Conservation (phyloP, 2,797 vertebrate species). For the Lateolabrax maculatus region DNA sequence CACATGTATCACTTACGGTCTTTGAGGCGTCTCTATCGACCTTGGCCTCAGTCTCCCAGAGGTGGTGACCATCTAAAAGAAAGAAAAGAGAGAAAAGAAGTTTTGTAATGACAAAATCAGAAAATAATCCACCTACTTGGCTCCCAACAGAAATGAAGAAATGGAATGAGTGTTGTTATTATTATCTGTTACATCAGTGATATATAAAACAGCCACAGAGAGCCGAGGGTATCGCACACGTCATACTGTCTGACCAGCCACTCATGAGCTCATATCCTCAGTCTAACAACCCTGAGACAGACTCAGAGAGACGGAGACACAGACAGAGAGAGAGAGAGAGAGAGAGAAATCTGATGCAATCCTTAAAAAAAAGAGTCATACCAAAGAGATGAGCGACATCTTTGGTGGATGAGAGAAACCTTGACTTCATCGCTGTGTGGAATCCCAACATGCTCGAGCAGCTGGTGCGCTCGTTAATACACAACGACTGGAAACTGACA, state of each 20-base stretch:
- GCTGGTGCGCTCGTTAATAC: conserved; percentile 75
- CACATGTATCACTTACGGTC: conserved; percentile 88
- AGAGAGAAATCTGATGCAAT: conserved; percentile 76
- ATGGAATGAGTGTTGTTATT: conserved; percentile 49
- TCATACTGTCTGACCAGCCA: conserved; percentile 63
- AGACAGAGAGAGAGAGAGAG: conserved; percentile 15
- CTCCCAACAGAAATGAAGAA: conserved; percentile 43
- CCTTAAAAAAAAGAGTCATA: conserved; percentile 64
- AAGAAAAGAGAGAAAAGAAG: not conserved
- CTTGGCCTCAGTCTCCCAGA: conserved; percentile 98
- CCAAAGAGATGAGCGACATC: conserved; percentile 74
- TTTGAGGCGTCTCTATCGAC: conserved; percentile 93
- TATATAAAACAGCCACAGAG: conserved; percentile 54
- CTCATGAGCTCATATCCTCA: conserved; percentile 74
- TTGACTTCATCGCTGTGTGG: conserved; percentile 73
- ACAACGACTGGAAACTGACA: conserved; percentile 65
- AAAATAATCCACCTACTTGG: conserved; percentile 50
- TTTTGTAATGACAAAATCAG: conserved; percentile 5
- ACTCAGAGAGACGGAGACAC: not conserved
- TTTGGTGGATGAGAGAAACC: conserved; percentile 70
- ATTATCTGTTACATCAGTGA: conserved; percentile 69
- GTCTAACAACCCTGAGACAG: conserved; percentile 60
- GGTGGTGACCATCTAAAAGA: conserved; percentile 94
- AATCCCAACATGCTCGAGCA: conserved; percentile 75
- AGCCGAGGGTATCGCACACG: conserved; percentile 43